A percentile compares a stretch with the other conserved stretches of the same genome.
phyloP scores from a whole-genome alignment of 2,888 invertebrate species.

The Drosophila colorata region DNA sequence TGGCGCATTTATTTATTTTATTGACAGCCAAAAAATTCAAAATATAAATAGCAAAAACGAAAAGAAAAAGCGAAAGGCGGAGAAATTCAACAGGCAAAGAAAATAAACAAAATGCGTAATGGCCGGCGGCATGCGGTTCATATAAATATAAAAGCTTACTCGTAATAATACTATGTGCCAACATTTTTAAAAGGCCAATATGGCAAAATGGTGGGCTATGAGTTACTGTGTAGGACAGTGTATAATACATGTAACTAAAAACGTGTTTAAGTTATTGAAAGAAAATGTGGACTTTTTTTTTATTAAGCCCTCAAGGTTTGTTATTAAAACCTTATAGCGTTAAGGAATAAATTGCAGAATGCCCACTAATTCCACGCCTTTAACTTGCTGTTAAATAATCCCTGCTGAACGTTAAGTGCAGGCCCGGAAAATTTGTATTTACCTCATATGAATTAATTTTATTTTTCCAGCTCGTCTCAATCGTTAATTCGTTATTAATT shows the following conservation, averaged over 20 bases:
- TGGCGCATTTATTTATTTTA: slow-evolving; percentile 26
- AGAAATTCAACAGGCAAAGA: slow-evolving; percentile 39
- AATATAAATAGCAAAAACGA: slow-evolving; percentile 12
- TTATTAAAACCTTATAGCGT: too few relatives aligned
- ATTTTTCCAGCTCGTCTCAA: neutral
- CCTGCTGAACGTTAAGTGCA: neutral
- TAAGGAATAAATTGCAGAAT: too few relatives aligned
- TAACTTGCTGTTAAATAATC: neutral
- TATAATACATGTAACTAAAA: too few relatives aligned
- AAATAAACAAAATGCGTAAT: slow-evolving; percentile 52
- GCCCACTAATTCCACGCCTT: too few relatives aligned
- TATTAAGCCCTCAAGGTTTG: too few relatives aligned
- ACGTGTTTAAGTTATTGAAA: too few relatives aligned
- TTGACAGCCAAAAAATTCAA: slow-evolving; percentile 38
- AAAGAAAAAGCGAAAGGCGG: slow-evolving; percentile 26
- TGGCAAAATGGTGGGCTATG: neutral
- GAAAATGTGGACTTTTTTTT: too few relatives aligned
- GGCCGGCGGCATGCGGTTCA: slow-evolving; percentile 32
- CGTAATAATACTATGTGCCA: slow-evolving; percentile 39
- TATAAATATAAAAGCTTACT: slow-evolving; percentile 17
- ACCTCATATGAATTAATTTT: slow-evolving; percentile 1
- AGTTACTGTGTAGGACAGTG: slow-evolving; percentile 9
- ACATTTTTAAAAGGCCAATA: slow-evolving; percentile 9
- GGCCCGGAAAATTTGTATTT: neutral
- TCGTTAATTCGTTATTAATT: slow-evolving; percentile 4